phyloP scores from a whole-genome alignment of 1,140 invertebrate genomes.

The Drosophila repleta region DNA sequence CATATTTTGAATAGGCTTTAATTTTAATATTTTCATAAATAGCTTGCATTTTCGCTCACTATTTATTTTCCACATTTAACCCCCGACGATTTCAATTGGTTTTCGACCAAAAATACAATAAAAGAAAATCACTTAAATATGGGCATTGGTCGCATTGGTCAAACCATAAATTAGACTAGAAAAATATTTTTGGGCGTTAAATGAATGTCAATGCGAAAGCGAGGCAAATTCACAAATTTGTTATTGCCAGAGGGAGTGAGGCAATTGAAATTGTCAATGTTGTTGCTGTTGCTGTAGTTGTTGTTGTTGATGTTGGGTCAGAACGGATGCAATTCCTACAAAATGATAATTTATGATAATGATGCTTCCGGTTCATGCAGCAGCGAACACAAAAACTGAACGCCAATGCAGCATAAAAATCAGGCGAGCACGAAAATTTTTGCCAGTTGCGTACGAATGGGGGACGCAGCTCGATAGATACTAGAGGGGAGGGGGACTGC shows the following conservation, averaged over 20 bases:
- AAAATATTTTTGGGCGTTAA: conserved; percentile 47
- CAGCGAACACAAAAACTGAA: conserved; percentile 40
- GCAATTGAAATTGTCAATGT: conserved; percentile 76
- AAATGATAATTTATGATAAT: conserved; percentile 84
- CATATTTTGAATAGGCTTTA: neutral
- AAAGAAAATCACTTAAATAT: neutral
- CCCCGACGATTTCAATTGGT: too few relatives aligned
- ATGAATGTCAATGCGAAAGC: conserved; percentile 36
- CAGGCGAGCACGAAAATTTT: conserved; percentile 54
- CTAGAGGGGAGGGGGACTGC: neutral
- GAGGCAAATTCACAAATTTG: conserved; percentile 25
- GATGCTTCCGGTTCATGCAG: conserved; percentile 78
- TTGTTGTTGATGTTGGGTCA: conserved; percentile 48
- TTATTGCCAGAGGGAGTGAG: conserved; percentile 11
- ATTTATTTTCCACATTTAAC: neutral
- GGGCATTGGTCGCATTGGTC: conserved; percentile 22
- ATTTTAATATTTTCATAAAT: neutral
- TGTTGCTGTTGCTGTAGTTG: conserved; percentile 50
- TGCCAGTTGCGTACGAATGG: conserved; percentile 49
- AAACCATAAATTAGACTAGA: conserved; percentile 45
- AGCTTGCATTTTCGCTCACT: neutral
- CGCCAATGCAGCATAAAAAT: conserved; percentile 58
- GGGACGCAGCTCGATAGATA: neutral
- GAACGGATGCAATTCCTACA: conserved; percentile 83
- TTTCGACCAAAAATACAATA: neutral